Conservation (phyloP, 2,888 invertebrate species). For the Campoletis raptor region DNA sequence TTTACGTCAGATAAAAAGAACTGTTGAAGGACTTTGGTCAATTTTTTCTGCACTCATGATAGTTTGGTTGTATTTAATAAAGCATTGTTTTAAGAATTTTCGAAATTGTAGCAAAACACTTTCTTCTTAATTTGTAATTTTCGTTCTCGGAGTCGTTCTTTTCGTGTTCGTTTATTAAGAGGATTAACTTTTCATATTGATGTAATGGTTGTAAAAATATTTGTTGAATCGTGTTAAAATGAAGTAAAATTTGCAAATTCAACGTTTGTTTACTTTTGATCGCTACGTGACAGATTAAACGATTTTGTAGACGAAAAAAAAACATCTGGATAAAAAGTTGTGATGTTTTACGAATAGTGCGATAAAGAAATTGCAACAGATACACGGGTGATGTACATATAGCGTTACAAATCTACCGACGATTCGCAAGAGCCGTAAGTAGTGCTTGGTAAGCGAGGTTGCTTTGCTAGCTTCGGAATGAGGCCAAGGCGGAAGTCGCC, state of each 20-base stretch:
- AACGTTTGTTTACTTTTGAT: background rate
- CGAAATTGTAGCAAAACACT: background rate
- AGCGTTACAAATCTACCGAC: conserved; percentile 57
- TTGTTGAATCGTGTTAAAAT: background rate
- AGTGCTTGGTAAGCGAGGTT: conserved; percentile 60
- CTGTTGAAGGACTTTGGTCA: background rate
- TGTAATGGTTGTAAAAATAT: background rate
- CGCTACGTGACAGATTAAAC: no score
- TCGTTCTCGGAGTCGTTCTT: background rate
- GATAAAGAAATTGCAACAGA: conserved; percentile 14
- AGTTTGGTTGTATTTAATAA: background rate
- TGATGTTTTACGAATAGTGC: background rate
- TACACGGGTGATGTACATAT: conserved; percentile 12
- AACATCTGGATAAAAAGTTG: background rate
- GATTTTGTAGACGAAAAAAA: background rate
- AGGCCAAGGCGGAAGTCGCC: conserved; percentile 80
- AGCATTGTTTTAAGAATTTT: background rate
- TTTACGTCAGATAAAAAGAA: background rate
- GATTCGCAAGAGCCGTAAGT: conserved; percentile 50
- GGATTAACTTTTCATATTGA: background rate
- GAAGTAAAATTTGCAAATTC: background rate
- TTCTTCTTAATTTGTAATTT: background rate
- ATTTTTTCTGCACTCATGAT: background rate
- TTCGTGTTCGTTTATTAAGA: background rate
- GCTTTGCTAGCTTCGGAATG: conserved; percentile 72